Evolutionary conservation across 2,113 vertebrate genomes (phyloP), one percentile per base, ranked within the genome.

Genomic region (Onychorhynchus coronatus): DNA sequence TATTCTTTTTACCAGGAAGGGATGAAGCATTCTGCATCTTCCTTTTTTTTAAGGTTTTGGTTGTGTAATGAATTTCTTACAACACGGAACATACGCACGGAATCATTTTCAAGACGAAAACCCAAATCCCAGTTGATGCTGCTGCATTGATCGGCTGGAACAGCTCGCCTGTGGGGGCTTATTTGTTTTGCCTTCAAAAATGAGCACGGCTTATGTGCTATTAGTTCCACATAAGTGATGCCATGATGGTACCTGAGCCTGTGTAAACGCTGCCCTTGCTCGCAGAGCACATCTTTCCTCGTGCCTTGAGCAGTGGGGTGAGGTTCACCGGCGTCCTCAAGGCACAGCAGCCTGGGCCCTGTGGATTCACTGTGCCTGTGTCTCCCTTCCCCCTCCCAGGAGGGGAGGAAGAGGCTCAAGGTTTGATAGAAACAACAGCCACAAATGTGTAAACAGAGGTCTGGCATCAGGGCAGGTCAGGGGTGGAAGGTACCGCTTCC

Each of bases 31-130:
- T 70, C 41, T 19, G 11, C 33, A 14, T 42, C 24, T 63, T 25
- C 41, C 25, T 42, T 30, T 53, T 65, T 25, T 7, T 2, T n/a
- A n/a, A 74, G 53, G 33, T 82, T 78, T 85, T 67, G 56, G 16
- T 44, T 55, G 47, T 47, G 44, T 33, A 39, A 25, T 52, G 56
- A 7, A 23, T 75, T 63, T 72, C 35, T 47, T 46, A 8, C 27
- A 42, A 14, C 42, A 31, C 0, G 0, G 88, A 59, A 30, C n/a
- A 28, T 18, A 27, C 0, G 0, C n/a, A 39, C 2, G 1, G 59
- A 13, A 22, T 17, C 3, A 6, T 63, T 95, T 71, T 33, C 22
- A 5, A 71, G 56, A 39, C 22, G 42, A 49, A 39, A 39, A 8
- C 6, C 20, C 21, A 27, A 58, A 25, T 12, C 30, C 35, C 12